phyloP scores from a whole-genome alignment of 2,797 vertebrate genomes.

The Galaxias olidus region DNA sequence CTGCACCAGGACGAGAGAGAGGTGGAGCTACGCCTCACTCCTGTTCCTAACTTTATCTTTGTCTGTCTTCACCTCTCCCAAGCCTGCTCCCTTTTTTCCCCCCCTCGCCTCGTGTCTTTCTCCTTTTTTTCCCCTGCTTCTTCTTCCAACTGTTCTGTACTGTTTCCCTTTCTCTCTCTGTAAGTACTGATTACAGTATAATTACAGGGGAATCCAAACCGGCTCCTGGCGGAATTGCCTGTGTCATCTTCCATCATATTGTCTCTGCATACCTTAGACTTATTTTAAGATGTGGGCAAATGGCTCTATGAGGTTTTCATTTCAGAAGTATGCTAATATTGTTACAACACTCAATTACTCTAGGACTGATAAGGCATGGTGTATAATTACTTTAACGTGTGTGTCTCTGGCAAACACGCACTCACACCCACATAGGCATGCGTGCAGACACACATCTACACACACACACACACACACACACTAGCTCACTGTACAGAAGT shows the following conservation, averaged over 20 bases:
- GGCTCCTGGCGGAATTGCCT: conserved; percentile 45
- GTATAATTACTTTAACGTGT: conserved; percentile 29
- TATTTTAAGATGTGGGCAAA: conserved; percentile 60
- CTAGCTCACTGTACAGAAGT: background rate
- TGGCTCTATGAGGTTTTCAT: conserved; percentile 30
- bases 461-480: background rate
- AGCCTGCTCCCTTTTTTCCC: background rate
- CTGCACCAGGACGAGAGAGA: conserved; percentile 97
- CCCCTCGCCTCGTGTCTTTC: background rate
- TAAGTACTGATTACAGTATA: conserved; percentile 53
- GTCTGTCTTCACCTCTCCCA: background rate
- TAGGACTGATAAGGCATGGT: conserved; percentile 25
- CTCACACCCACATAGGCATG: conserved; percentile 5
- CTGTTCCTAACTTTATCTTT: background rate
- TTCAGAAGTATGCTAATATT: conserved; percentile 56
- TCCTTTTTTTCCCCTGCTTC: background rate
- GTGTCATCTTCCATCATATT: conserved; percentile 60
- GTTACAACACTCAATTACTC: conserved; percentile 45
- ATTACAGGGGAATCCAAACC: conserved; percentile 50
- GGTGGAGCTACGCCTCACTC: conserved; percentile 63
- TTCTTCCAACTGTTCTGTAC: conserved; percentile 17
- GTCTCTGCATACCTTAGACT: conserved; percentile 51
- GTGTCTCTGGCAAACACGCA: background rate
- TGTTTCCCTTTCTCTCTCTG: conserved; percentile 26
- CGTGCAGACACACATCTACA: conserved; percentile 1